A percentile compares a stretch with the other conserved stretches of the same genome.
These are phyloP conservation scores for Phalera bucephala DNA, from an alignment of 2,888 invertebrate genomes.

Conservation along the genomic window DNA sequence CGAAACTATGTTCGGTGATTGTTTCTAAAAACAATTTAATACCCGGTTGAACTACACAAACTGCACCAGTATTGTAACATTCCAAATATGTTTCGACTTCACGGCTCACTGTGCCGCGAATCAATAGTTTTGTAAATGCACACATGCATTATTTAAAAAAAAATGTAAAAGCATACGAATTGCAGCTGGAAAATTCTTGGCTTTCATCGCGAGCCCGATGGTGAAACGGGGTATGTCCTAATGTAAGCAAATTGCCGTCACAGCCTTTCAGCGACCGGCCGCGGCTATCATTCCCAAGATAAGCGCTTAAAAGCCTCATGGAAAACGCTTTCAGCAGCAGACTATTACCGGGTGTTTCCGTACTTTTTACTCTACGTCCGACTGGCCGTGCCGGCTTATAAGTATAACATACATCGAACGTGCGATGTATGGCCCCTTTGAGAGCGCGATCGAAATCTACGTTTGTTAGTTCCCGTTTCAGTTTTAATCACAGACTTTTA, in stretches of 20 bases:
- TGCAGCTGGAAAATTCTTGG: constrained; percentile 44
- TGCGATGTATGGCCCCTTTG: constrained; percentile 40
- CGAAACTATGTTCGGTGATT: constrained; percentile 48
- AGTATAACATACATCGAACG: constrained; percentile 43
- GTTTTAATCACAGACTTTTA: constrained; percentile 31
- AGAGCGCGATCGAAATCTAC: constrained; percentile 41
- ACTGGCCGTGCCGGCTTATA: constrained; percentile 46
- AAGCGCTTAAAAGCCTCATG: constrained; percentile 81
- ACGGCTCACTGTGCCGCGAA: constrained; percentile 55
- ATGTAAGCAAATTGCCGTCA: constrained; percentile 82
- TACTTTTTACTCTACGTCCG: constrained; percentile 63
- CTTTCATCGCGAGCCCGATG: constrained; percentile 47
- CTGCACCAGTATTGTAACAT: constrained; percentile 52
- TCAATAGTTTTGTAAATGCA: constrained; percentile 43
- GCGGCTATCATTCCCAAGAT: constrained; percentile 81
- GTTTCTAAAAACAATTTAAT: constrained; percentile 68
- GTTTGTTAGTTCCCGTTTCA: constrained; percentile 25
- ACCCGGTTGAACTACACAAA: constrained; percentile 54
- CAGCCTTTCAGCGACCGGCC: constrained; percentile 78
- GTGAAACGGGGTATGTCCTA: constrained; percentile 70
- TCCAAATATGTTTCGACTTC: constrained; percentile 58
- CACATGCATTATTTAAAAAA: constrained; percentile 1
- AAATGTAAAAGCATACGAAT: constrained; percentile 30
- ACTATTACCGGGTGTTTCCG: constrained; percentile 65
- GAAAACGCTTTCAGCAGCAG: constrained; percentile 75